Evolutionary conservation across 2,888 invertebrate species (phyloP), one percentile per base, ranked within the genome.

Genomic region (Embidobia sp.): DNA sequence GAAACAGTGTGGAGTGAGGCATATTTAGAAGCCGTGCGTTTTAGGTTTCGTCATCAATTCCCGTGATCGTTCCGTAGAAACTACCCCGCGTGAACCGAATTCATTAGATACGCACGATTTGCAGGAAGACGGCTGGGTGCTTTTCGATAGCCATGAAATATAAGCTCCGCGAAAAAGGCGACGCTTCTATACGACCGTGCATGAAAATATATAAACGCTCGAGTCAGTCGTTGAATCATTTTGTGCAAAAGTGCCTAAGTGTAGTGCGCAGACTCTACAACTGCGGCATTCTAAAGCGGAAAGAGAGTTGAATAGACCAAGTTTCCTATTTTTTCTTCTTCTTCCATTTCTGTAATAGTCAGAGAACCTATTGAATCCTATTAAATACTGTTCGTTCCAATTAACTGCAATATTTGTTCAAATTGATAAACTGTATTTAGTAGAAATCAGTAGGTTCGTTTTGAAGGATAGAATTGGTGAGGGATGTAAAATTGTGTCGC

Each of bases 141-240:
- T 48, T 48, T 27, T 49, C 6, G 18, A 49, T 49, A 57, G 16
- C 44, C 11, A 22, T 26, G 13, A 15, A 57, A 37, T 16, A 26
- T 19, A 29, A 48, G 18, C 18, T 57, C 29, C 31, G 46, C 40
- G 35, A 15, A 27, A 46, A 57, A 57, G 19, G 67, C 67, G 37
- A 46, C n/a, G 6, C 33, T 29, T 22, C 22, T 29, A 46, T 44
- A 27, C n/a, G n/a, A 8, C 35, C 19, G 42, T 64, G 63, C 72
- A 44, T 48, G 31, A 57, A 74, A 66, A 66, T 74, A 51, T 72
- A 73, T 16, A 63, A 64, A 64, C 35, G 46, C n/a, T 64, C 11
- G 40, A 64, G 44, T 66, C 66, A 74, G 73, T 66, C 73, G 29
- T 46, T 74, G 49, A 53, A 51, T 70, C 2, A 15, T 55, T 63